Conservation (phyloP, 2,888 invertebrate genomes). For the Noctua pronuba region DNA sequence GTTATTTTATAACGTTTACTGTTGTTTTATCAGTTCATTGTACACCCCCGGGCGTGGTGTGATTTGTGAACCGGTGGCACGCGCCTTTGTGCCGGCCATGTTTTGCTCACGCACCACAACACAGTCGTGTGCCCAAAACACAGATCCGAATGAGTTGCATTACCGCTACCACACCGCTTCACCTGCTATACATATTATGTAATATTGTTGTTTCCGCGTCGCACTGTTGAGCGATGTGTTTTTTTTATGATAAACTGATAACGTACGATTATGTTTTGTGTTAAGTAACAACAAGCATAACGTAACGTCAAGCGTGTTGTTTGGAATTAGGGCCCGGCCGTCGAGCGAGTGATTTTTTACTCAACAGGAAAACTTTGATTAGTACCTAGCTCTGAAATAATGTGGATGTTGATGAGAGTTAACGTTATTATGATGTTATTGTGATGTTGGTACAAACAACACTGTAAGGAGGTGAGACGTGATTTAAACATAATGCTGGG, state of each 20-base stretch:
- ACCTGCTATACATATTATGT: background rate
- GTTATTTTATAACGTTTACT: slow-evolving; percentile 48
- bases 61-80: slow-evolving; percentile 15
- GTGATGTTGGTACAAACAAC: background rate
- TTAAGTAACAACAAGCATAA: background rate
- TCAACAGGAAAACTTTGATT: slow-evolving; percentile 33
- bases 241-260: background rate
- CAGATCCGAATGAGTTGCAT: slow-evolving; percentile 17
- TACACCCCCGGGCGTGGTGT: background rate
- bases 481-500: background rate
- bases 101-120: background rate
- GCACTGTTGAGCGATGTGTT: background rate
- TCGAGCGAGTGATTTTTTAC: background rate
- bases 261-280: background rate
- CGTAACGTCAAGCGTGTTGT: background rate
- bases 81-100: no score
- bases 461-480: background rate
- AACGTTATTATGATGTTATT: background rate
- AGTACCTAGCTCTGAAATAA: background rate
- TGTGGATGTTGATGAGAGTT: background rate
- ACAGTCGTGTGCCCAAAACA: slow-evolving; percentile 20
- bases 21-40: slow-evolving; percentile 38
- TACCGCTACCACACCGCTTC: background rate
- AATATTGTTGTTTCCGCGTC: slow-evolving; percentile 1
- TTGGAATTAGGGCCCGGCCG: background rate